phyloP scores from a whole-genome alignment of 1,140 invertebrate species.

The Saccostrea echinata region DNA sequence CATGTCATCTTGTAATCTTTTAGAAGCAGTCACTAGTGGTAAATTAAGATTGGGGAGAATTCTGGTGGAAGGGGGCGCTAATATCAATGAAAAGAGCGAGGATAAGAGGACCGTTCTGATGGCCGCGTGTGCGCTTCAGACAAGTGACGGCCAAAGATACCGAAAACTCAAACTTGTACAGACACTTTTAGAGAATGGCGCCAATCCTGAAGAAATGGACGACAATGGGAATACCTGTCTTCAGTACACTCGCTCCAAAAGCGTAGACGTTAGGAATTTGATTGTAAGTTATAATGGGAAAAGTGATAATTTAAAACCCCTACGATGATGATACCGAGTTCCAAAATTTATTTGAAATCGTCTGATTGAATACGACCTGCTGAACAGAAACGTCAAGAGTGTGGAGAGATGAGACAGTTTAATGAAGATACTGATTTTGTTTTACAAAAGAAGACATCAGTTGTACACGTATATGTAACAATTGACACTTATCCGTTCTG shows the following conservation, averaged over 20 bases:
- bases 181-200: slow-evolving; percentile 20
- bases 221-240: not conserved
- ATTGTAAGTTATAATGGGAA: not conserved
- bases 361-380: too few relatives aligned
- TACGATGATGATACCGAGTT: not conserved
- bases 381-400: too few relatives aligned
- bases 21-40: not conserved
- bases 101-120: not conserved
- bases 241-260: not conserved
- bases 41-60: not conserved
- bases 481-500: too few relatives aligned
- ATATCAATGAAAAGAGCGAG: not conserved
- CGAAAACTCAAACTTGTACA: slow-evolving; percentile 15
- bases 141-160: not conserved
- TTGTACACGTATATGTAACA: too few relatives aligned
- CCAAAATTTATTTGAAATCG: not conserved
- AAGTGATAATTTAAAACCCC: not conserved
- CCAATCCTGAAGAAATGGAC: not conserved
- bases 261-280: not conserved
- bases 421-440: too few relatives aligned
- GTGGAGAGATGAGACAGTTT: too few relatives aligned
- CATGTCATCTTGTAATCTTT: not conserved
- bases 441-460: too few relatives aligned
- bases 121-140: slow-evolving; percentile 20
- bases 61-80: slow-evolving; percentile 1